Percentiles rank a stretch among this genome's conserved stretches.
These are phyloP conservation scores for Grammomys surdaster DNA, from an alignment of 2,113 vertebrate species.

Conservation along the genomic window DNA sequence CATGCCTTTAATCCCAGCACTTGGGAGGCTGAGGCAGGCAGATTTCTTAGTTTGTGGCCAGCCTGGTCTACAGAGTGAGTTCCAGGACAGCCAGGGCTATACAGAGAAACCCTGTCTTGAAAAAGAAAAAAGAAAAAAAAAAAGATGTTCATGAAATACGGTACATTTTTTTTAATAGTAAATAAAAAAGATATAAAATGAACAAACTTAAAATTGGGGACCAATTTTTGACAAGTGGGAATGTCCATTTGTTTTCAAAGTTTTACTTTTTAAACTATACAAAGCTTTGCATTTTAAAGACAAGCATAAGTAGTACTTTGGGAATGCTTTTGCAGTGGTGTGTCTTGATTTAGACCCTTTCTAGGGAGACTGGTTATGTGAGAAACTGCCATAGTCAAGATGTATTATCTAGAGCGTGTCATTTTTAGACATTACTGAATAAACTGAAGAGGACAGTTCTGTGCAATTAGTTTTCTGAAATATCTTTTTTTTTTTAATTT, in stretches of 20 bases:
- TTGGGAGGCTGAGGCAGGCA: too few species aligned
- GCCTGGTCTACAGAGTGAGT: too few species aligned
- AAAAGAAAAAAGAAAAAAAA: background rate
- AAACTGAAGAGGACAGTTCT: conserved; percentile 6
- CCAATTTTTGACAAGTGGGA: background rate
- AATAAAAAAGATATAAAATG: background rate
- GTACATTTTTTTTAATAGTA: background rate
- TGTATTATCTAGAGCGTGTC: background rate
- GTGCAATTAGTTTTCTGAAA: conserved; percentile 61
- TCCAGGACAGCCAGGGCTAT: too few species aligned
- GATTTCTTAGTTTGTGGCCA: too few species aligned
- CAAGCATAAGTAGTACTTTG: background rate
- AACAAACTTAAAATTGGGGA: background rate
- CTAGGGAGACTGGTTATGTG: background rate
- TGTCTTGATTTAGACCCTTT: conserved; percentile 23
- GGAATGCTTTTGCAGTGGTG: background rate
- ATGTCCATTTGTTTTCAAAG: background rate
- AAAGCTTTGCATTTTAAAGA: background rate
- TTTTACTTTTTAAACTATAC: background rate
- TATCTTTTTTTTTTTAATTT: conserved; percentile 15
- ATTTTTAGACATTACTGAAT: conserved; percentile 18
- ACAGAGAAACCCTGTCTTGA: too few species aligned
- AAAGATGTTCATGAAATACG: background rate
- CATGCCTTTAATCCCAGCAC: too few species aligned
- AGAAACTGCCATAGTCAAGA: background rate